A percentile compares a stretch with the other conserved stretches of the same genome.
Conservation (phyloP, 2,888 invertebrate genomes). For the Epinotia demarniana region DNA sequence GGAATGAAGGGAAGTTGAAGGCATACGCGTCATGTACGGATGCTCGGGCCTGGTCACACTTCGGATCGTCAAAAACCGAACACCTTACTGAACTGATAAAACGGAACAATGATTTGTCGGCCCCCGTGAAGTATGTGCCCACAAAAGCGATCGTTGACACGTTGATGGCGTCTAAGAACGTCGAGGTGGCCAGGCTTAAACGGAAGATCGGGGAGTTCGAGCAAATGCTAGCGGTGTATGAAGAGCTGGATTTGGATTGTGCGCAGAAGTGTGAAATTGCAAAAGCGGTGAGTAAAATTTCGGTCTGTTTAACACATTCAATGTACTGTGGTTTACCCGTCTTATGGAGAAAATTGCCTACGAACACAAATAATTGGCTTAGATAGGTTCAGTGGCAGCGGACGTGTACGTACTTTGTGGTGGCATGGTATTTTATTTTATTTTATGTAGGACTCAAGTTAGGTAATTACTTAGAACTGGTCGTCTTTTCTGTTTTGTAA, state of each 20-base stretch:
- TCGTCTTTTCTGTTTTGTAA: too few species aligned
- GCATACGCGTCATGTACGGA: conserved; percentile 84
- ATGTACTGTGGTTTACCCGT: too few species aligned
- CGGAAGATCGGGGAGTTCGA: conserved; percentile 78
- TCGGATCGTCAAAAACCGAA: conserved; percentile 81
- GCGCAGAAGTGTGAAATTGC: conserved; percentile 78
- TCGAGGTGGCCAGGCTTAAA: conserved; percentile 78
- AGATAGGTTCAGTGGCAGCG: too few species aligned
- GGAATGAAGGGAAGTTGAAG: conserved; percentile 84
- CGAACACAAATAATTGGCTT: too few species aligned
- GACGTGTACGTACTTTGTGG: too few species aligned
- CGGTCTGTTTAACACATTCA: background rate
- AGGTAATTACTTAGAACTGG: too few species aligned
- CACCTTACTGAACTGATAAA: conserved; percentile 84
- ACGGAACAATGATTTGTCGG: conserved; percentile 68
- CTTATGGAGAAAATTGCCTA: too few species aligned
- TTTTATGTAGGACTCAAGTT: too few species aligned
- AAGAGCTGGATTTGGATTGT: conserved; percentile 72
- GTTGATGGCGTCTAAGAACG: conserved; percentile 77
- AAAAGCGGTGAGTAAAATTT: conserved; percentile 64
- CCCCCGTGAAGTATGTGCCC: conserved; percentile 73
- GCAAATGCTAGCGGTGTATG: conserved; percentile 73
- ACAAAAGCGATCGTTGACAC: conserved; percentile 77
- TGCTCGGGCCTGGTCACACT: conserved; percentile 84
- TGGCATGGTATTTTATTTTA: too few species aligned